These are phyloP conservation scores for Spinus olivaceus DNA, from an alignment of 2,797 vertebrate genomes.

Conservation along the genomic window DNA sequence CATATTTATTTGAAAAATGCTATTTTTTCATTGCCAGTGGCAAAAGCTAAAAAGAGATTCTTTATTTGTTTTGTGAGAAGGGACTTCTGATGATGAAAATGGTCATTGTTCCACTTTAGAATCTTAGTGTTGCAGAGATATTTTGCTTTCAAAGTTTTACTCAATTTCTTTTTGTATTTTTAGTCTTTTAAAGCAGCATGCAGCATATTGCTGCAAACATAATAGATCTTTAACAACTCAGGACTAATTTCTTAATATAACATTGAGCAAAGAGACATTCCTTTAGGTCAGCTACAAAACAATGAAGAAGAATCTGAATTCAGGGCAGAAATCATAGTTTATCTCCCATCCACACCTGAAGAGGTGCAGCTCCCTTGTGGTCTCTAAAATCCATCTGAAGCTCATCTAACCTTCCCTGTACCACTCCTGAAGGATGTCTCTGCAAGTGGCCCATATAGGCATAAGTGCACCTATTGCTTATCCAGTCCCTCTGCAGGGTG, in stretches of 20 bases:
- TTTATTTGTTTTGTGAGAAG: slow-evolving; percentile 47
- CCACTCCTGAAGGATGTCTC: background rate
- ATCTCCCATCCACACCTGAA: background rate
- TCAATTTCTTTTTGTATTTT: background rate
- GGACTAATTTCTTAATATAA: background rate
- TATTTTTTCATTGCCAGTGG: slow-evolving; percentile 12
- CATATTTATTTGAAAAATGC: slow-evolving; percentile 32
- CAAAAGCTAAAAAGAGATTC: slow-evolving; percentile 33
- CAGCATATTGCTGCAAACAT: background rate
- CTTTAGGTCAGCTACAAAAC: background rate
- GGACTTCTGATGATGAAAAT: slow-evolving; percentile 29
- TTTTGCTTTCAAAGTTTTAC: slow-evolving; percentile 25
- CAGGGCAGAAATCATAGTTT: background rate
- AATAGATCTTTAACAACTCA: background rate
- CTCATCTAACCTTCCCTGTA: background rate
- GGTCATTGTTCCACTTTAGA: slow-evolving; percentile 5
- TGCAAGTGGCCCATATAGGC: background rate
- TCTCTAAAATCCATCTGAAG: background rate
- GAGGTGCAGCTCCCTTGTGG: background rate
- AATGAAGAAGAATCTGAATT: background rate
- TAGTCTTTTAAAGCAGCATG: background rate
- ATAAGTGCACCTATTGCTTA: background rate
- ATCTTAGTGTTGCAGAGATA: slow-evolving; percentile 12
- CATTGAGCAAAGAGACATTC: background rate
- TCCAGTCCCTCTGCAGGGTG: background rate